Base-by-base conservation (phyloP, 2,113 vertebrate species). In the Alexandromys fortis region DNA sequence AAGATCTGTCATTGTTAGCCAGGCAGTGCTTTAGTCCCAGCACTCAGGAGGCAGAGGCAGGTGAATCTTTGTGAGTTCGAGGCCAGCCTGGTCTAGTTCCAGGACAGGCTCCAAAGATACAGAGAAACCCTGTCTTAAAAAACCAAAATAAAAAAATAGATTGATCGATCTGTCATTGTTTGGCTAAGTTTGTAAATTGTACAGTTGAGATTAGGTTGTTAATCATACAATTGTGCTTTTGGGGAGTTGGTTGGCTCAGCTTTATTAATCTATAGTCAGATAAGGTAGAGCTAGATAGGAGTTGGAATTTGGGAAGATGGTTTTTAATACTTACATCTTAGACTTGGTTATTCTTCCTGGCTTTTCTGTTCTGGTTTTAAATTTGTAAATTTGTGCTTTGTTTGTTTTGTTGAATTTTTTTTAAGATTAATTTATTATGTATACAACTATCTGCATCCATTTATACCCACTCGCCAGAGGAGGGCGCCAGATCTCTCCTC, bases 271-370 rank as follows among this genome's bases (percentile, higher is more conserved):
- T 24, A 70, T 94, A 94, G 17, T 33, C 72, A 89, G 68, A 13
- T 83, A 55, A 21, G 24, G 28, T 91, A 76, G 52, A 91, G 19
- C 55, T 79, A 78, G 42, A 65, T 91, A 63, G 16, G 55, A 11
- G 13, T 86, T 92, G 26, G 47, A 77, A 47, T 96, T 96, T 92
- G n/a, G 24, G 21, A 96, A 77, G 67, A 92, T 75, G 47, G 35
- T 8, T 96, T 94, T 97, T 35, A 96, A 92, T 55, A 89, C 52
- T 86, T 86, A 55, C 7, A 24, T 90, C 94, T 96, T 95, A 70
- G 33, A 77, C 52, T 38, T 94, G 16, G 70, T 93, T 68, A 33
- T 88, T 95, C 92, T 92, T 78, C 45, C 26, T 83, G 65, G n/a
- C 88, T 97, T 87, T 47, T 96, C 26, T 95, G 55, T 83, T 65